Percentiles rank a stretch among this genome's conserved stretches.
Evolutionary conservation across 2,797 vertebrate genomes (phyloP).

Genomic region (Calcarius lapponicus): DNA sequence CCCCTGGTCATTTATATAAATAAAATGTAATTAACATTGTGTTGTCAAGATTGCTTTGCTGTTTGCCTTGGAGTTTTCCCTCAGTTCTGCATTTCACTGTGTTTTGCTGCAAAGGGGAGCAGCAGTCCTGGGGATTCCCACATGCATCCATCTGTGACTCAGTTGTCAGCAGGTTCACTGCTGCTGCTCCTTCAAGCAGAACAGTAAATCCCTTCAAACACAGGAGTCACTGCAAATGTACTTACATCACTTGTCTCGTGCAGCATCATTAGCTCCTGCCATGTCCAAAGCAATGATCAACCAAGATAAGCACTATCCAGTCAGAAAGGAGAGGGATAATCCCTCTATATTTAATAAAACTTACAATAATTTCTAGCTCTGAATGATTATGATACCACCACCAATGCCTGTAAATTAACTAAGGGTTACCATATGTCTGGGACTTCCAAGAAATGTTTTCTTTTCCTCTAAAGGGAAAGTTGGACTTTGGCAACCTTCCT

Average conservation of each 20-base stretch:
- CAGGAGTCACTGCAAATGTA: not conserved
- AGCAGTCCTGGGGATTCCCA: not conserved
- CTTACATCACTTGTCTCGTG: not conserved
- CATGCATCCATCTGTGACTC: not conserved
- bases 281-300: not conserved
- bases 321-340: not conserved
- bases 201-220: not conserved
- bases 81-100: accelerated
- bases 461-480: not conserved
- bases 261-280: not conserved
- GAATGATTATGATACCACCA: not conserved
- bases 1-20: not conserved
- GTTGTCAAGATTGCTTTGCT: not conserved
- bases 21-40: not conserved
- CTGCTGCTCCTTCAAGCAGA: not conserved
- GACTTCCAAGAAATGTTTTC: not conserved
- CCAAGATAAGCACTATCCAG: not conserved
- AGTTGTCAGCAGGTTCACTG: not conserved
- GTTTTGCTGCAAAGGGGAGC: not conserved
- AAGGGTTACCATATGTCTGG: not conserved
- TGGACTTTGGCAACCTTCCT: not conserved
- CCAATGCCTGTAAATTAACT: accelerated
- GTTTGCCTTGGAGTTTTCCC: not conserved
- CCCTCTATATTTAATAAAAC: not conserved
- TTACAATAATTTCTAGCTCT: not conserved